Evolutionary conservation across 2,888 invertebrate species (phyloP).

Genomic region (Ormyrus labotus): DNA sequence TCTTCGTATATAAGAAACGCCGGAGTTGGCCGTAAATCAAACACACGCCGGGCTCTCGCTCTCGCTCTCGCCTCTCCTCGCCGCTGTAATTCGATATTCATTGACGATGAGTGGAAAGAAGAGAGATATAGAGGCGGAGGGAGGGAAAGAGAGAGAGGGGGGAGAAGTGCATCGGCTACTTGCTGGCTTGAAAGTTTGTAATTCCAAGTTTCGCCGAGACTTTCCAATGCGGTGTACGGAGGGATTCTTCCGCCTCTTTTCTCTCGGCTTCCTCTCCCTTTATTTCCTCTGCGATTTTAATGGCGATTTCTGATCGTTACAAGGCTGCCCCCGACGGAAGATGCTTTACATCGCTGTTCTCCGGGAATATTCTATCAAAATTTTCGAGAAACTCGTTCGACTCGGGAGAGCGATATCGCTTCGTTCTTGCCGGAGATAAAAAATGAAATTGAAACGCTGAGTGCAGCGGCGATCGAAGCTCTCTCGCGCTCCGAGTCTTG

Average conservation of each 20-base stretch:
- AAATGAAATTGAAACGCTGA: too few species aligned
- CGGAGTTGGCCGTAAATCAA: slow-evolving; percentile 45
- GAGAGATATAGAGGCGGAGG: not conserved
- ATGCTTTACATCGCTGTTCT: slow-evolving; percentile 36
- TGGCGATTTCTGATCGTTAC: slow-evolving; percentile 37
- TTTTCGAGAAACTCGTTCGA: slow-evolving; percentile 20
- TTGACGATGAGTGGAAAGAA: slow-evolving; percentile 1
- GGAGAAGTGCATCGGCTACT: slow-evolving; percentile 36
- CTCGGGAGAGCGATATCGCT: not conserved
- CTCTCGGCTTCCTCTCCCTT: not conserved
- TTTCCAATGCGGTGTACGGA: slow-evolving; percentile 22
- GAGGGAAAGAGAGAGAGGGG: not conserved
- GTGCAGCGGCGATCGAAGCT: too few species aligned
- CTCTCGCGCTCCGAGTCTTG: too few species aligned
- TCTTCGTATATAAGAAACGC: slow-evolving; percentile 16
- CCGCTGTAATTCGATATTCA: slow-evolving; percentile 48
- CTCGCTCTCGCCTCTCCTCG: not conserved
- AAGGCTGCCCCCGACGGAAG: slow-evolving; percentile 24
- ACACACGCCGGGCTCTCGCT: slow-evolving; percentile 12
- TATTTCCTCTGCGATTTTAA: slow-evolving; percentile 32
- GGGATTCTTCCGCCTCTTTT: slow-evolving; percentile 20
- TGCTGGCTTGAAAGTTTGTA: slow-evolving; percentile 41
- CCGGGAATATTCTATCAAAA: slow-evolving; percentile 17
- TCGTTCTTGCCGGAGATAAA: too few species aligned
- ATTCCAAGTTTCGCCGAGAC: slow-evolving; percentile 37